Percentiles rank a stretch among this genome's conserved stretches.
Evolutionary conservation across 1,140 invertebrate species (phyloP).

Genomic region (Leptinotarsa texana): DNA sequence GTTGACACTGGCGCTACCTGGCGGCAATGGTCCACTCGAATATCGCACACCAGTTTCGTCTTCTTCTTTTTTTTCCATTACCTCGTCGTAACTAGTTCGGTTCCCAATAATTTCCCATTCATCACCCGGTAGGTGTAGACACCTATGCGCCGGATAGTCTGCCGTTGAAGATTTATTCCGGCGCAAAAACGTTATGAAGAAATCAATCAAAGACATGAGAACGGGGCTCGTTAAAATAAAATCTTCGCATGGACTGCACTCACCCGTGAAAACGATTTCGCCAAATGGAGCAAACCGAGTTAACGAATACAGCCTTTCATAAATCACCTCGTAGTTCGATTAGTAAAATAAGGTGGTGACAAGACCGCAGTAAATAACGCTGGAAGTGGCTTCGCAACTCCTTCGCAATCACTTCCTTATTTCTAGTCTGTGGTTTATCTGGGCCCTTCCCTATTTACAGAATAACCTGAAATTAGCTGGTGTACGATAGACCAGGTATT

Average conservation of each 20-base stretch:
- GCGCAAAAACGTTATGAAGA: neutral
- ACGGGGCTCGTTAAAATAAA: neutral
- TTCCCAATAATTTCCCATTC: too few species aligned
- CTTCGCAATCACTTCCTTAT: conserved; percentile 14
- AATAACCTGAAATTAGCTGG: neutral
- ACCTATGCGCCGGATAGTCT: neutral
- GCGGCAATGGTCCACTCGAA: too few species aligned
- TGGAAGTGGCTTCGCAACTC: conserved; percentile 11
- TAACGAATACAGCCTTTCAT: neutral
- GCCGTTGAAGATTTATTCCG: neutral
- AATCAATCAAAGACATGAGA: neutral
- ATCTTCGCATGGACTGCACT: neutral
- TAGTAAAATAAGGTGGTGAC: conserved; percentile 15
- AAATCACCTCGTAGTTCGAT: conserved; percentile 12
- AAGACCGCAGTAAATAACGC: conserved; percentile 4
- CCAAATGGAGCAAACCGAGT: neutral
- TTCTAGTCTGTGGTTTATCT: neutral
- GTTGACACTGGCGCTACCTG: too few species aligned
- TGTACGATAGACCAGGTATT: conserved; percentile 1
- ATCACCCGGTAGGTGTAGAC: too few species aligned
- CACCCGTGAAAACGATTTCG: neutral
- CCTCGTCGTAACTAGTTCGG: too few species aligned
- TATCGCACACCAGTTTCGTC: too few species aligned
- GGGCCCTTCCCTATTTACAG: conserved; percentile 11
- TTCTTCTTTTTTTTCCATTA: too few species aligned